Evolutionary conservation across 2,113 vertebrate genomes (phyloP).

Genomic region (Spheniscus mendiculus): DNA sequence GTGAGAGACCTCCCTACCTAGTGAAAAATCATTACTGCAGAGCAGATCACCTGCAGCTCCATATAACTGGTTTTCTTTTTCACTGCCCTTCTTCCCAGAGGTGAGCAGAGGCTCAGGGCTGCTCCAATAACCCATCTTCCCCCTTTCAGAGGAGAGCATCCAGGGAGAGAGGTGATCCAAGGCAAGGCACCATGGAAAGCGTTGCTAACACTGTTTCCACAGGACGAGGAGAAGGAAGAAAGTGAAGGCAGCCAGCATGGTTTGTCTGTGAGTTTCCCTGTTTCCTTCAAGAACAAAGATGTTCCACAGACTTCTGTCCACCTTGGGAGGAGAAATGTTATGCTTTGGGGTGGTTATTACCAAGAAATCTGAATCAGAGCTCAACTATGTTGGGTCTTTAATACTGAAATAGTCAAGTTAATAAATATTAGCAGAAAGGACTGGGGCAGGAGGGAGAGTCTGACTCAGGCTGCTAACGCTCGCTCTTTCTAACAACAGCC

Average conservation of each 20-base stretch:
- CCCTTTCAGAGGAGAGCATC: neutral
- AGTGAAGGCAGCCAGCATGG: neutral
- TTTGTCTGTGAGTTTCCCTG: neutral
- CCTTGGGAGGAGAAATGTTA: conserved; percentile 34
- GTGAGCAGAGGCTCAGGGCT: neutral
- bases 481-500: conserved; percentile 48
- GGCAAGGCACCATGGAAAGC: neutral
- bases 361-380: conserved; percentile 38
- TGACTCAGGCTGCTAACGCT: conserved; percentile 1
- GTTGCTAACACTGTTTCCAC: neutral
- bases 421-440: conserved; percentile 22
- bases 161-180: conserved; percentile 17
- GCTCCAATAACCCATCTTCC: neutral
- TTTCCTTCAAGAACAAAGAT: neutral
- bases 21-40: neutral
- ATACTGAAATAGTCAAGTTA: neutral
- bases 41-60: neutral
- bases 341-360: conserved; percentile 30
- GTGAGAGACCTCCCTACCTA: neutral
- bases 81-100: neutral
- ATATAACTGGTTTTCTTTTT: neutral
- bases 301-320: neutral
- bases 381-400: neutral
- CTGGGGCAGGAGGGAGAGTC: neutral
- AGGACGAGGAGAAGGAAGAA: neutral